Evolutionary conservation across 2,888 invertebrate genomes (phyloP), one percentile per base, ranked within the genome.

Genomic region (Congeria kusceri): DNA sequence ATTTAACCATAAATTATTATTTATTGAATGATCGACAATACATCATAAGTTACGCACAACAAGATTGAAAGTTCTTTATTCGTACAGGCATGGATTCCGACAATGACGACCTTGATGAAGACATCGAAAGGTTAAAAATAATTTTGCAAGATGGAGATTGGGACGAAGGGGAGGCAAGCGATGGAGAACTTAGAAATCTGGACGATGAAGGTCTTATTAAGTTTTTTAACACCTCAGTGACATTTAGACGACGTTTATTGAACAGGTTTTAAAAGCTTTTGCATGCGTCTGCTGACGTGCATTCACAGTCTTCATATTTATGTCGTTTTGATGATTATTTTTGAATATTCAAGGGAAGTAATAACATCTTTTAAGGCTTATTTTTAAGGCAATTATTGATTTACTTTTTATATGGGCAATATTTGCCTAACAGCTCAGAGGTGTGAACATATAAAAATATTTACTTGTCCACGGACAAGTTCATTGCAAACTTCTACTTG

Each of bases 71-170:
- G 39, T 39, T 39, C 4, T 39, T 5, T 39, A 11, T 32, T 39
- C 39, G 3, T 39, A 15, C 53, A 20, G 53, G 25, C 13, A 53
- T 53, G 53, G 53, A 53, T 18, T 20, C 25, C 9, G 69, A 53
- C 18, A 39, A 71, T 68, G 83, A 79, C 61, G 83, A 83, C 32
- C 27, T 89, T 23, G 86, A 88, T 61, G 88, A 89, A 67, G 90
- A 90, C 61, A 89, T 88, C 23, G 84, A 88, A 73, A 80, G 87
- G n/a, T 73, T 90, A 7, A 85, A 88, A 57, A 80, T 83, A 57
- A 83, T 86, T 61, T 71, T 90, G 32, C 84, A 86, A 59, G 87
- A 80, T 39, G 86, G 83, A 47, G 86, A 78, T 9, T 80, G 77
- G 7, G 81, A 86, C 7, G 82, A 84, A 7, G 86, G 79, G 20